Base-by-base conservation (phyloP, 2,797 vertebrate genomes). In the Gallirallus australis region DNA sequence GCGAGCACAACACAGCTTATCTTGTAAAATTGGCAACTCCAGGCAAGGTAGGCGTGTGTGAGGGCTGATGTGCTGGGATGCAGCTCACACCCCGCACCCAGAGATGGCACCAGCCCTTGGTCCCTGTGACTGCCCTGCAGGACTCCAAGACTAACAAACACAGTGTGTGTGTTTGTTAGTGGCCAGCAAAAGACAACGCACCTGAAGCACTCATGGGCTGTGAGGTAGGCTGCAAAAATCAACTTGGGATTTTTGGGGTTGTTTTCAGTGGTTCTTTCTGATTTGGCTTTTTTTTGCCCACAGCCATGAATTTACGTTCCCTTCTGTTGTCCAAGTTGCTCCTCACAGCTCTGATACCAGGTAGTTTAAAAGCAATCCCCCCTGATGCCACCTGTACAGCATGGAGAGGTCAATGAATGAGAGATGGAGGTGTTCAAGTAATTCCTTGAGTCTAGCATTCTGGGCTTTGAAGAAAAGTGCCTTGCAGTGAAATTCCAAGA, bases 1-100 rank as follows among this genome's bases (percentile, higher is more conserved):
- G 77, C 37, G 78, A 88, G 93, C 90, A 93, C 75, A 93, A 30
- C 90, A 76, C 71, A 79, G 61, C 70, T 72, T 31, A 7, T 85
- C 90, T 59, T 91, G 73, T 87, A 75, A 89, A 87, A 69, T 25
- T 24, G 5, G 61, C 84, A 86, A 12, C 73, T 79, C 68, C 27
- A 60, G 47, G 39, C 77, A 86, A 93, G 88, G 93, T 95, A 50
- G 60, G 77, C 68, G 48, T 30, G 42, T 76, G 68, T 11, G 42
- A 82, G 91, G 47, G 42, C 52, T 71, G 84, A n/a, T 71, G 71
- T 56, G 78, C 75, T 73, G 71, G 40, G 61, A 37, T 23, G 24
- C 50, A 53, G 78, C 71, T 84, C 42, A 3, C 63, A 27, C 68
- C 50, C 83, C 0, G 0, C 63, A 42, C 15, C 0, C 3, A 25